These are phyloP conservation scores for Megalurothrips usitatus DNA, from an alignment of 2,888 invertebrate genomes.

Conservation along the genomic window DNA sequence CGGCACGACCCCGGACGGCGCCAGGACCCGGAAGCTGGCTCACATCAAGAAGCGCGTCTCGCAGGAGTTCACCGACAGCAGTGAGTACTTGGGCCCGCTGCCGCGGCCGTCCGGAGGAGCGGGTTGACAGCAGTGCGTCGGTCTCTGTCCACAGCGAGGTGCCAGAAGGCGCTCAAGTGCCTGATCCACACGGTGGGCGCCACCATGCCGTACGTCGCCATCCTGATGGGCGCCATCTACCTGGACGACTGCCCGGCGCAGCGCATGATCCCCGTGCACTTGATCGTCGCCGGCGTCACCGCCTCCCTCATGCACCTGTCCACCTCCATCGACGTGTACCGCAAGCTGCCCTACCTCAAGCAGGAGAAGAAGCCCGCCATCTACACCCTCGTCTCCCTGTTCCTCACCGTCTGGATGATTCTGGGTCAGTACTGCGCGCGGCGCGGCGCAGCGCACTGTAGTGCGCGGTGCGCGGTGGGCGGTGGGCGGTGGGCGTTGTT, in stretches of 20 bases:
- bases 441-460: too few species aligned
- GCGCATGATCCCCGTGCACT: neutral
- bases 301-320: neutral
- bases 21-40: neutral
- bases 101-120: neutral
- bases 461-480: too few species aligned
- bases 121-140: neutral
- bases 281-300: slow-evolving; percentile 4
- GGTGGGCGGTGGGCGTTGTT: too few species aligned
- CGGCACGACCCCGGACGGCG: too few species aligned
- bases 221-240: slow-evolving; percentile 20
- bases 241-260: slow-evolving; percentile 2
- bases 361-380: neutral
- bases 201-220: slow-evolving; percentile 2
- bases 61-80: neutral
- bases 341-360: neutral
- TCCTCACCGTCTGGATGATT: slow-evolving; percentile 10
- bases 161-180: neutral
- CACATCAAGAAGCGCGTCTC: slow-evolving; percentile 15
- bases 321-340: neutral
- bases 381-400: neutral
- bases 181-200: neutral
- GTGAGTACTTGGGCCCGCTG: neutral
- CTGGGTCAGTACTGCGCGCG: neutral
- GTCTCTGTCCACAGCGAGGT: neutral